Evolutionary conservation across 2,113 vertebrate species (phyloP), one percentile per base, ranked within the genome.

Genomic region (Boulengeromyrus knoepffleri): DNA sequence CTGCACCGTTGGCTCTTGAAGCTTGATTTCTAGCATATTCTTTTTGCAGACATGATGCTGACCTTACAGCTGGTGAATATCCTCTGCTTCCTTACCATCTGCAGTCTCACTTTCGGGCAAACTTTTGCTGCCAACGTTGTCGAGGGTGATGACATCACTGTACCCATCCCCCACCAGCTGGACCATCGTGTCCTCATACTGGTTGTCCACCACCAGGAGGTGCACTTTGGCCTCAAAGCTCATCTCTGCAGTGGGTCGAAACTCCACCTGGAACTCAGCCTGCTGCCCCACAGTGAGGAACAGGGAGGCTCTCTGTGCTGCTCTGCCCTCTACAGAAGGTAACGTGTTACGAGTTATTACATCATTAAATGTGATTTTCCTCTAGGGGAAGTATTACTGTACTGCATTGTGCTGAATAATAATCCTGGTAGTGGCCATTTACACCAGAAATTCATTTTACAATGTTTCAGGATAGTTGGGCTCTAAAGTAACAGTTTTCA

Each of bases 131-230:
- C 92, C 94, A 90, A 98, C 93, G 92, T 97, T 97, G 92, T 97
- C 96, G 7, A 99, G 83, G 0, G 96, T 96, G 92, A 98, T 88
- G 0, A 97, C 95, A 42, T 97, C 96, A 90, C 95, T 91, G 3
- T 96, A 97, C 83, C 97, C 95, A 88, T 98, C 97, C 0, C 95
- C 98, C 10, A 93, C 90, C 90, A 98, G 77, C 74, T 92, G 94
- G 88, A 99, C 93, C 66, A 62, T 4, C 9, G 92, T 96, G 3
- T 95, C 94, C 87, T 96, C 95, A 3, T 96, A 97, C 2, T 94
- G 96, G 91, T 95, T 97, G 93, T 97, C 92, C 74, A 96, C 89
- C 88, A 99, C 93, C 0, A 95, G 93, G 45, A 98, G 52, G 36
- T 39, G 92, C 66, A 99, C 94, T 89, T 47, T 92, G 53, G 95